phyloP scores from a whole-genome alignment of 2,888 invertebrate species.

The Steromphala cineraria region DNA sequence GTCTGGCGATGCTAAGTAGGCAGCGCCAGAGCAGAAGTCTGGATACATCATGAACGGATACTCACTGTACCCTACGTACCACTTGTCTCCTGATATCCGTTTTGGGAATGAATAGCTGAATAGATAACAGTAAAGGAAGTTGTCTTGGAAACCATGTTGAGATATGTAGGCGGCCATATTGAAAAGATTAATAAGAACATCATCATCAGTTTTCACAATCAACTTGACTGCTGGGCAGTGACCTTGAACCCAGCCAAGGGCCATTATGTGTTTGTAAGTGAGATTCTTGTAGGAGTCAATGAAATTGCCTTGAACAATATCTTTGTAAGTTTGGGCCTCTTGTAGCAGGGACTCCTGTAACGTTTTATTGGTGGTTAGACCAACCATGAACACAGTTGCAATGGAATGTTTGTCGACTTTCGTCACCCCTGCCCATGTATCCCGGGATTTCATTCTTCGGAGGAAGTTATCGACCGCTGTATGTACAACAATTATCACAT shows the following conservation, averaged over 20 bases:
- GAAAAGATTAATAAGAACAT: slow-evolving; percentile 75
- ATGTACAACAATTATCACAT: slow-evolving; percentile 43
- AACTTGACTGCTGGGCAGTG: slow-evolving; percentile 66
- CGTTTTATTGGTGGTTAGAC: neutral
- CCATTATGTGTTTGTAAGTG: slow-evolving; percentile 72
- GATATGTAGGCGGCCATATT: slow-evolving; percentile 76
- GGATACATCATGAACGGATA: slow-evolving; percentile 59
- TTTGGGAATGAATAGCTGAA: slow-evolving; percentile 44
- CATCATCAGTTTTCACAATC: slow-evolving; percentile 72
- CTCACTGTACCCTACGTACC: slow-evolving; percentile 51
- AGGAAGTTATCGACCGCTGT: slow-evolving; percentile 42
- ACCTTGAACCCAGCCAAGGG: slow-evolving; percentile 61
- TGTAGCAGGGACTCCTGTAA: slow-evolving; percentile 33
- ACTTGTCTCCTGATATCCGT: slow-evolving; percentile 46
- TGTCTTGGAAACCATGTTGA: slow-evolving; percentile 34
- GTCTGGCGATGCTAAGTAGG: slow-evolving; percentile 16
- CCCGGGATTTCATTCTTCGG: slow-evolving; percentile 45
- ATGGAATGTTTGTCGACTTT: slow-evolving; percentile 30
- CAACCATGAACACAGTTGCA: slow-evolving; percentile 48
- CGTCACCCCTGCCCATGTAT: slow-evolving; percentile 50
- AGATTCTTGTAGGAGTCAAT: slow-evolving; percentile 72
- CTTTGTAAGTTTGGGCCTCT: slow-evolving; percentile 40
- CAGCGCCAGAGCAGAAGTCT: slow-evolving; percentile 56
- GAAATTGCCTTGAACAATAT: slow-evolving; percentile 64
- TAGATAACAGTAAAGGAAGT: slow-evolving; percentile 54